Conservation (phyloP, 2,113 vertebrate species). For the Plectropomus leopardus region DNA sequence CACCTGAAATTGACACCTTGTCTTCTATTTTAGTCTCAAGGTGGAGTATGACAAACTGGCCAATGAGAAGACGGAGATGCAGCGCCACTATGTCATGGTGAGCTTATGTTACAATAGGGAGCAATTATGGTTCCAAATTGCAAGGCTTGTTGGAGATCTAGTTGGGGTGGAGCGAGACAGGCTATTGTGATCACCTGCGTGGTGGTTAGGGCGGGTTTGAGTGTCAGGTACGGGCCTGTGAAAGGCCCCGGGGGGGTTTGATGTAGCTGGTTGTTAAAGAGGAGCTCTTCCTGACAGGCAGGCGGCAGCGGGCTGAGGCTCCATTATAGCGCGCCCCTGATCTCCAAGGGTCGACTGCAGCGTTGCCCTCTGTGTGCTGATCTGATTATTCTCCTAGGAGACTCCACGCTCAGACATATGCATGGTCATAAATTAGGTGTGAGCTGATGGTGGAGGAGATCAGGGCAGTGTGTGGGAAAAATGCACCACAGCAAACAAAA, state of each 20-base stretch:
- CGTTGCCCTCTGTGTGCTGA: slow-evolving; percentile 84
- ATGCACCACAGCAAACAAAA: slow-evolving; percentile 78
- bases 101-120: slow-evolving; percentile 81
- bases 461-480: slow-evolving; percentile 76
- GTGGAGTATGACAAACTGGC: slow-evolving; percentile 98
- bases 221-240: slow-evolving; percentile 77
- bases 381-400: slow-evolving; percentile 89
- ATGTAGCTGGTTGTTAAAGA: slow-evolving; percentile 65
- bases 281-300: slow-evolving; percentile 77
- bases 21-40: slow-evolving; percentile 88
- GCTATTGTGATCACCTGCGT: slow-evolving; percentile 76
- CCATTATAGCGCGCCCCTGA: slow-evolving; percentile 77
- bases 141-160: slow-evolving; percentile 70
- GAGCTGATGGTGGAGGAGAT: slow-evolving; percentile 76
- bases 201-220: slow-evolving; percentile 71
- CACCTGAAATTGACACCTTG: slow-evolving; percentile 76
- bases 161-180: slow-evolving; percentile 65
- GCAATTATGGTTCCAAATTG: slow-evolving; percentile 77
- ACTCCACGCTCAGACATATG: slow-evolving; percentile 82
- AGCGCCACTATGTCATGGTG: slow-evolving; percentile 99
- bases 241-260: slow-evolving; percentile 67
- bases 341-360: slow-evolving; percentile 82
- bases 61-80: slow-evolving; percentile 98
- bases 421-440: slow-evolving; percentile 84
- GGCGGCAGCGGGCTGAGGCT: slow-evolving; percentile 75